Percentiles rank a stretch among this genome's conserved stretches.
Evolutionary conservation across 2,113 vertebrate genomes (phyloP).

Genomic region (Cyprinodon variegatus): DNA sequence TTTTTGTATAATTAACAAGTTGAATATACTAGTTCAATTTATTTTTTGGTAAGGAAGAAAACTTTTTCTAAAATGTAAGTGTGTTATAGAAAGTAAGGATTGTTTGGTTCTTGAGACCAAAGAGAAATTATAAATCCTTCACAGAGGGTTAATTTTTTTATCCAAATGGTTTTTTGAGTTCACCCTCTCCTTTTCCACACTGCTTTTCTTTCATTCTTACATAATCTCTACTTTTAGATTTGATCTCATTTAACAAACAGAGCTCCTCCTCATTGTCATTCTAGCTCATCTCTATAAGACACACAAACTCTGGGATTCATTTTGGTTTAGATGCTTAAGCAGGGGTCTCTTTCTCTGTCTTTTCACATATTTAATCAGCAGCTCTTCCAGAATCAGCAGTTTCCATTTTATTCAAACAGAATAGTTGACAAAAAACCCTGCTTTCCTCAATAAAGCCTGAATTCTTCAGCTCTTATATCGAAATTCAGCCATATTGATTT

Average conservation of each 20-base stretch:
- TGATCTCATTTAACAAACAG: background rate
- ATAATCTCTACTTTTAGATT: background rate
- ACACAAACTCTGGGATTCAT: background rate
- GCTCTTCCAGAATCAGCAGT: background rate
- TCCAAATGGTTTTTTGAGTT: background rate
- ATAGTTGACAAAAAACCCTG: no score
- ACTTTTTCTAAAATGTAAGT: background rate
- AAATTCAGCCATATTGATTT: background rate
- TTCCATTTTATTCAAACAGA: background rate
- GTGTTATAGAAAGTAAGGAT: background rate
- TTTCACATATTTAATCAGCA: background rate
- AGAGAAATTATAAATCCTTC: background rate
- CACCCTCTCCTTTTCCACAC: background rate
- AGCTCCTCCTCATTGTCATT: background rate
- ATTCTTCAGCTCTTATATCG: background rate
- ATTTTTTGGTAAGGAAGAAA: background rate
- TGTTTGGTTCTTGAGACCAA: background rate
- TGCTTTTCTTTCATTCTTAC: background rate
- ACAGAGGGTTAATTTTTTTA: background rate
- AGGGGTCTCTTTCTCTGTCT: background rate
- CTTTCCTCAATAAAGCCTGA: background rate
- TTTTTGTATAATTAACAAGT: background rate
- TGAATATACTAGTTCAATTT: background rate
- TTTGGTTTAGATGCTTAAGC: background rate
- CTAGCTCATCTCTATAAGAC: background rate